Base-by-base conservation (phyloP, 2,888 invertebrate species). In the Mayetiola destructor region DNA sequence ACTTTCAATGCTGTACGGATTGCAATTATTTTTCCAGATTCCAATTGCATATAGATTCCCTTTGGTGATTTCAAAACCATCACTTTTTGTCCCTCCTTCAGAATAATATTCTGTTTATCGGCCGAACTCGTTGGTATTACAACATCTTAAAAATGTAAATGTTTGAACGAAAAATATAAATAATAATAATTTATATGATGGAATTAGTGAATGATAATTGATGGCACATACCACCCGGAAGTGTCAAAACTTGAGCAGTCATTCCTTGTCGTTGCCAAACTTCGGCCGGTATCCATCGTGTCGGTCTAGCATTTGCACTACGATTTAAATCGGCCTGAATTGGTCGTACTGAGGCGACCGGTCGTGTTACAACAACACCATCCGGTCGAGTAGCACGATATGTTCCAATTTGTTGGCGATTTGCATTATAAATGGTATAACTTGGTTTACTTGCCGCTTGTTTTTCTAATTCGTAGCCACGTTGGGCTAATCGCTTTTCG, bases 11-110 rank as follows among this genome's bases (percentile, higher is more conserved):
- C 65, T 3, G 71, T 70, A 56, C 70, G 59, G 63, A 95, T 92
- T 23, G 94, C 92, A 61, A 95, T 92, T 60, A 95, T 91, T 73
- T 93, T 92, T 29, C 94, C 94, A 63, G 90, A 91, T 67, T 91
- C 90, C 48, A 94, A 74, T 65, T 94, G 88, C 83, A 96, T 89
- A 72, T 95, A 95, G 62, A 95, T 93, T 53, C 95, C 95, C 72
- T 94, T 94, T 0, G 91, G 88, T 8, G 94, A 94, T 70, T 93
- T 92, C 37, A 96, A 77, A 4, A 96, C 91, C 79, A 94, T 85
- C 1, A 96, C 93, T 63, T 91, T 83, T 69, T 95, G 92, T 0
- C 95, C 95, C 1, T 94, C 91, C 67, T 92, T 91, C 56, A 96
- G 76, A 16, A 89, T 88, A 60, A 93, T 92, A 64, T 88, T 89